Evolutionary conservation across 2,888 invertebrate genomes (phyloP).

Genomic region (Cenopis cana): DNA sequence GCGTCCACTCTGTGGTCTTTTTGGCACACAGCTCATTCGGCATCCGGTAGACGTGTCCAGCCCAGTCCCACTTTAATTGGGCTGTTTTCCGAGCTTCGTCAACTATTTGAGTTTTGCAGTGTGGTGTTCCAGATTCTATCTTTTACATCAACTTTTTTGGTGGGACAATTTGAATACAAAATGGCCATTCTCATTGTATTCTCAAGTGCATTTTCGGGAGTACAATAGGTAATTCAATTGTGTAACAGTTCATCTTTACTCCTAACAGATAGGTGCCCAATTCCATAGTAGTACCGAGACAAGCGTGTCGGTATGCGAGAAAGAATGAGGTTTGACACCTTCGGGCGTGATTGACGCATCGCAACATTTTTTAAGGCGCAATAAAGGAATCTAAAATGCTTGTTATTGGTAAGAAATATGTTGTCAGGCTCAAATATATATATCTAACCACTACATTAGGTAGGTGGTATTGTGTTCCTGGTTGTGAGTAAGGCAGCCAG

Average conservation of each 20-base stretch:
- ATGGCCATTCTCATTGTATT: background rate
- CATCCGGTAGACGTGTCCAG: too few species aligned
- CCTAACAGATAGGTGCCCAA: background rate
- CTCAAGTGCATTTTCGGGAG: background rate
- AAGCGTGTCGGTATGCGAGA: conserved; percentile 24
- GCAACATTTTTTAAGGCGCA: background rate
- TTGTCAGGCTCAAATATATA: background rate
- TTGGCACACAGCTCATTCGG: too few species aligned
- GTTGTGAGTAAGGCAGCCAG: too few species aligned
- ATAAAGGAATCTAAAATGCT: background rate
- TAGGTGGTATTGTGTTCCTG: too few species aligned
- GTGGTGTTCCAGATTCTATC: too few species aligned
- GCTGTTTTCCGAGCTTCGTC: too few species aligned
- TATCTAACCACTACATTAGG: too few species aligned
- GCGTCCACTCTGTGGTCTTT: too few species aligned
- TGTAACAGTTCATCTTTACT: background rate
- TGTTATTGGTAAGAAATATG: background rate
- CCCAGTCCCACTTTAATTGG: too few species aligned
- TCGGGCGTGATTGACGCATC: conserved; percentile 6
- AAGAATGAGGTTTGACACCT: conserved; percentile 6
- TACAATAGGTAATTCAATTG: conserved; percentile 4
- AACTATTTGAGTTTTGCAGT: too few species aligned
- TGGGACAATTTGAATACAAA: background rate
- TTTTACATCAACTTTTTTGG: background rate
- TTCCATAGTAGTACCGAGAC: conserved; percentile 5